Evolutionary conservation across 2,113 vertebrate species (phyloP).

Genomic region (Apteryx owenii): DNA sequence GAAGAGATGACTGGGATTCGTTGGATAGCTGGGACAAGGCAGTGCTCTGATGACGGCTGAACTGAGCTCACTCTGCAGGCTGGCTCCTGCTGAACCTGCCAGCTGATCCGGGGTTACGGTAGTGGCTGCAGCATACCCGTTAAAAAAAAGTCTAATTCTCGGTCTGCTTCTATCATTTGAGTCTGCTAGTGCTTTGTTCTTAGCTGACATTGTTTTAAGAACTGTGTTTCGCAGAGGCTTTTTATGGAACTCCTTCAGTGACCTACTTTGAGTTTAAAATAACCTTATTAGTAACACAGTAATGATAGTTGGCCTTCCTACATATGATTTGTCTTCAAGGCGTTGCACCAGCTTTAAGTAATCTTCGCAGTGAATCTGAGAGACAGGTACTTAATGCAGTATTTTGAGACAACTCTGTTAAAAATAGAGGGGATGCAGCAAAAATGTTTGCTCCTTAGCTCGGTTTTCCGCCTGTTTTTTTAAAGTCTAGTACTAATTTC

Average conservation of each 20-base stretch:
- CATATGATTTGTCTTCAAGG: neutral
- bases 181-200: neutral
- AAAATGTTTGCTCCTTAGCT: neutral
- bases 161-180: neutral
- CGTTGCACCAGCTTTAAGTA: neutral
- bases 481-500: neutral
- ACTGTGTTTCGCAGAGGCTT: neutral
- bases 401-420: conserved; percentile 4
- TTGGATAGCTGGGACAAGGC: neutral
- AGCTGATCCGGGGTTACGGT: fast-evolving
- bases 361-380: neutral
- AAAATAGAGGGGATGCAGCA: neutral
- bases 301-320: conserved; percentile 43
- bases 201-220: neutral
- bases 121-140: neutral
- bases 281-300: conserved; percentile 38
- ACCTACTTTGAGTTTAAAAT: conserved; percentile 62
- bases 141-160: neutral
- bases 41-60: neutral
- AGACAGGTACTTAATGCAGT: neutral
- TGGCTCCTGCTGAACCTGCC: neutral
- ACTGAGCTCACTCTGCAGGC: fast-evolving
- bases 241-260: conserved; percentile 19
- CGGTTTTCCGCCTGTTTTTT: neutral
- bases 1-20: fast-evolving